Evolutionary conservation across 1,140 invertebrate genomes (phyloP).

Genomic region (Pteromalus puparum): DNA sequence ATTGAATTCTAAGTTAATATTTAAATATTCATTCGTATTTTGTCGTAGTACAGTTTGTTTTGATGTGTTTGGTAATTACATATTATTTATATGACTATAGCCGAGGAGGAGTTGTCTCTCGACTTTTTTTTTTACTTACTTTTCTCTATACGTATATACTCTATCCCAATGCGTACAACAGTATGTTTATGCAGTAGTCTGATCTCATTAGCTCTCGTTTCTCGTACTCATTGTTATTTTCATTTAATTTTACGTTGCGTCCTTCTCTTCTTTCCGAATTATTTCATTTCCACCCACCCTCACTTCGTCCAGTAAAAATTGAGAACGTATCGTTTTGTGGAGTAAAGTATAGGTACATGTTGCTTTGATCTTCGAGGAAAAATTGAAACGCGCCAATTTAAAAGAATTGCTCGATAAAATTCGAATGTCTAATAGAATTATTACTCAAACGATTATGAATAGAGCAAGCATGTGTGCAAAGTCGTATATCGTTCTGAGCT

Average conservation of each 20-base stretch:
- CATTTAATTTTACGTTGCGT: background rate
- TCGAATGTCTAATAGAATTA: conserved; percentile 45
- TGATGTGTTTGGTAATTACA: conserved; percentile 43
- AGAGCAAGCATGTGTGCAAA: conserved; percentile 1
- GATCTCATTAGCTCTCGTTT: too few relatives aligned
- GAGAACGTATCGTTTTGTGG: background rate
- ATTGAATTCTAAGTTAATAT: conserved; percentile 54
- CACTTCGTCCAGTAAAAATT: background rate
- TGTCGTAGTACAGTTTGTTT: conserved; percentile 51
- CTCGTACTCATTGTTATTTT: background rate
- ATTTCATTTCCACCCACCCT: background rate
- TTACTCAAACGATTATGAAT: background rate
- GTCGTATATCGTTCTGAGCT: background rate
- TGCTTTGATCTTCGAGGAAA: background rate
- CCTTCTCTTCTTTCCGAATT: background rate
- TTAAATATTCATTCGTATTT: conserved; percentile 53
- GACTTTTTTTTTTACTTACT: background rate
- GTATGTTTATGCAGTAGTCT: too few relatives aligned
- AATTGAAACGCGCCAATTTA: background rate
- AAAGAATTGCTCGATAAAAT: conserved; percentile 49
- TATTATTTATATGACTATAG: background rate
- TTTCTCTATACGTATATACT: too few relatives aligned
- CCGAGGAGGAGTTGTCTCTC: conserved; percentile 8
- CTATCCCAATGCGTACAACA: too few relatives aligned
- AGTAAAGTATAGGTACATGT: background rate